Conservation (phyloP, 2,888 invertebrate genomes). For the Meliscaeva auricollis region DNA sequence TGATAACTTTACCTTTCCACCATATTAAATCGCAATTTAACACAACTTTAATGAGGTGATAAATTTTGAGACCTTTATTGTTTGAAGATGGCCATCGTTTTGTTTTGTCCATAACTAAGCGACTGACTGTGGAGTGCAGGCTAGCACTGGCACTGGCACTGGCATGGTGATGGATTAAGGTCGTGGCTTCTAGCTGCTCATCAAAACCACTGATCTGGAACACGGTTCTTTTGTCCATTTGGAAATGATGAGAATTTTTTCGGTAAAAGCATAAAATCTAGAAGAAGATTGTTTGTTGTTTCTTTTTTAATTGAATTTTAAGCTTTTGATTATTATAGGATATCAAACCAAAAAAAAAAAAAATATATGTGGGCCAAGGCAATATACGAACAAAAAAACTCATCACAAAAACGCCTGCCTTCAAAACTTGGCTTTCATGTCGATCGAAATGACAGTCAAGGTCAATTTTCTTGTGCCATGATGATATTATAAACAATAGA, state of each 20-base stretch:
- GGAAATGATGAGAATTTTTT: slow-evolving; percentile 57
- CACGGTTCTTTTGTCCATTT: slow-evolving; percentile 40
- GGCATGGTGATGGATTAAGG: slow-evolving; percentile 31
- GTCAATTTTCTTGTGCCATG: slow-evolving; percentile 1
- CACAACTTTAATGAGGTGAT: slow-evolving; percentile 39
- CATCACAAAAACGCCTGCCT: slow-evolving; percentile 11
- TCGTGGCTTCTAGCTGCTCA: slow-evolving; percentile 16
- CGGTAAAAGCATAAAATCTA: slow-evolving; percentile 45
- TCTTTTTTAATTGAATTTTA: slow-evolving; percentile 7
- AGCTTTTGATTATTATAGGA: background rate
- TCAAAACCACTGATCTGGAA: slow-evolving; percentile 41
- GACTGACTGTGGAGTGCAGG: background rate
- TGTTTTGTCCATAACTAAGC: background rate
- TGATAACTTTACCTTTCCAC: slow-evolving; percentile 61
- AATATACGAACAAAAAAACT: slow-evolving; percentile 22
- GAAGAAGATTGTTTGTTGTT: slow-evolving; percentile 60
- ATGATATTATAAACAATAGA: slow-evolving; percentile 49
- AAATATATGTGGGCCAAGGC: slow-evolving; percentile 66
- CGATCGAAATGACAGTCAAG: slow-evolving; percentile 49
- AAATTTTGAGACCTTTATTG: slow-evolving; percentile 11
- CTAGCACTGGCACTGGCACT: background rate
- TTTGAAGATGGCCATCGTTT: slow-evolving; percentile 18
- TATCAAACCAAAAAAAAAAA: background rate
- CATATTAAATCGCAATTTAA: slow-evolving; percentile 32
- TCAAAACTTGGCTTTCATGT: slow-evolving; percentile 35